Evolutionary conservation across 2,888 invertebrate genomes (phyloP), one percentile per base, ranked within the genome.

Genomic region (Odontomyia ornata): DNA sequence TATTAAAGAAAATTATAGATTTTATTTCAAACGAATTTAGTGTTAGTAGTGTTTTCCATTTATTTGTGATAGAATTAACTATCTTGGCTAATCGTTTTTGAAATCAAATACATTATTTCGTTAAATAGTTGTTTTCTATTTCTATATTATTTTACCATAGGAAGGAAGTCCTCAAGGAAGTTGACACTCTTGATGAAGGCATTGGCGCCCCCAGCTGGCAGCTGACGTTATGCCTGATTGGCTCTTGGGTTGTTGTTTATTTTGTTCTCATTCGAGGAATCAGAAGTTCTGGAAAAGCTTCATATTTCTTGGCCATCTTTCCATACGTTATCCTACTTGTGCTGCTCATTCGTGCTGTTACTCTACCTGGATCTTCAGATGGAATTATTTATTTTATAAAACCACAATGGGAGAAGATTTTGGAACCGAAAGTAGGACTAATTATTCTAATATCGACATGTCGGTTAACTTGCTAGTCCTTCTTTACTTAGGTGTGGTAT

Each of bases 221-320:
- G 79, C 82, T 91, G 73, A 84, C 87, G 0, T 78, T 90, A 0
- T 90, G 90, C 36, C 84, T 91, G 0, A 81, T 88, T 0, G 80
- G 87, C 5, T 87, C 89, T 1, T 91, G 91, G 91, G 73, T 85
- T 1, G 82, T 87, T 47, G 88, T 91, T 15, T 89, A 88, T 77
- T 82, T 88, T 0, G 87, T 90, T 28, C 85, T 91, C 0, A 85
- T 88, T 0, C 88, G 88, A 0, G 91, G 91, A 1, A 90, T 92
- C 0, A 89, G 89, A 81, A 91, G 90, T 80, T 89, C 91, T 0
- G 92, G 92, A 62, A 92, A 91, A 84, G 91, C 89, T 0, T 91
- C 93, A 0, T 94, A 94, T 82, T 91, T 94, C 82, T 89, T 94
- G 11, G 93, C 94, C 0, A 84, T 93, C 3, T 93, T 93, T 81